These are phyloP conservation scores for Metallyticus violacea DNA, from an alignment of 2,888 invertebrate genomes.

Conservation along the genomic window DNA sequence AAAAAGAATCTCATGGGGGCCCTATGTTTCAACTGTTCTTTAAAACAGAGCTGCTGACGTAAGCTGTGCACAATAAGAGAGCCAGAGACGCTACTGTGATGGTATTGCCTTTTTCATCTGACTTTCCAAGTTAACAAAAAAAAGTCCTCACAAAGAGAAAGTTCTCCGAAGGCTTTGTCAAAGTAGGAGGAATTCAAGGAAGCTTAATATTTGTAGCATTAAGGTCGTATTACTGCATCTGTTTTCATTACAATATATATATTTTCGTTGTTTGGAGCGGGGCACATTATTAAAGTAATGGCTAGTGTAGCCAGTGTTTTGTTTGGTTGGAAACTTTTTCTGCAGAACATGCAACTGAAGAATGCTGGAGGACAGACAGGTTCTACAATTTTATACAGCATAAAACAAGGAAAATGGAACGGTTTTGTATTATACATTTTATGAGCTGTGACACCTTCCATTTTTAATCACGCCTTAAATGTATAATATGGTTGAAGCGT, in stretches of 20 bases:
- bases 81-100: background rate
- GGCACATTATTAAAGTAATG: background rate
- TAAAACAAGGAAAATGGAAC: too few species aligned
- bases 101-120: background rate
- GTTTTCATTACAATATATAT: background rate
- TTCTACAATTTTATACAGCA: too few species aligned
- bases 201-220: too few species aligned
- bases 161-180: background rate
- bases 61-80: background rate
- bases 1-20: background rate
- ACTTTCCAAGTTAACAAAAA: background rate
- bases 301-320: background rate
- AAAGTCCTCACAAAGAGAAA: background rate
- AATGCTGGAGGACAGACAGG: too few species aligned
- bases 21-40: background rate
- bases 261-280: background rate
- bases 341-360: background rate
- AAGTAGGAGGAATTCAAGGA: background rate
- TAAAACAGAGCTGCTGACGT: background rate
- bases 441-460: too few species aligned
- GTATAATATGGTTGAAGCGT: too few species aligned
- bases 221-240: background rate
- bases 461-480: too few species aligned
- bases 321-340: background rate
- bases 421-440: too few species aligned